A percentile compares a stretch with the other conserved stretches of the same genome.
Conservation (phyloP, 2,888 invertebrate species). For the Pristionchus maxplancki region DNA sequence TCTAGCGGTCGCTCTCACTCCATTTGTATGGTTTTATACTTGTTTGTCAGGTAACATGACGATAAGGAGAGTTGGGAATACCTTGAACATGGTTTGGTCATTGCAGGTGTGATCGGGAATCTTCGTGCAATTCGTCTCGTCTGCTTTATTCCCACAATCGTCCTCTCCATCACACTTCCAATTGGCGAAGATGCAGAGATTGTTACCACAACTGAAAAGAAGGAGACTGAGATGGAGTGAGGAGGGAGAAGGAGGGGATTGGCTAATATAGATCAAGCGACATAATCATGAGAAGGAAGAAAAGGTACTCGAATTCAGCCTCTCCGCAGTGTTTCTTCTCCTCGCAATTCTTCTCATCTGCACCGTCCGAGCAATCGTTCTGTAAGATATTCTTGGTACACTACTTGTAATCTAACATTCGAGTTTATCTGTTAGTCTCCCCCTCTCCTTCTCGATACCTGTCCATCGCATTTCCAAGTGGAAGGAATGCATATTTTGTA, state of each 20-base stretch:
- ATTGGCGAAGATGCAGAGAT: conserved; percentile 69
- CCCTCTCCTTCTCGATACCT: conserved; percentile 56
- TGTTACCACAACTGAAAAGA: conserved; percentile 65
- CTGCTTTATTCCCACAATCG: conserved; percentile 72
- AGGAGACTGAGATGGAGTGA: conserved; percentile 5
- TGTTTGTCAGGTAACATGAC: neutral
- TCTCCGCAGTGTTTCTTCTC: conserved; percentile 57
- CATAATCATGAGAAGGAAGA: neutral
- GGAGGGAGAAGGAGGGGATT: neutral
- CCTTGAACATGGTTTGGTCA: conserved; percentile 61
- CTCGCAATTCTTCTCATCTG: conserved; percentile 70
- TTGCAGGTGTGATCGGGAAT: conserved; percentile 38
- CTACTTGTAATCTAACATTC: neutral
- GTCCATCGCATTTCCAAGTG: conserved; percentile 74
- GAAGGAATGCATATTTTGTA: conserved; percentile 71
- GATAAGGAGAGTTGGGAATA: neutral
- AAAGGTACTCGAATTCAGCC: conserved; percentile 63
- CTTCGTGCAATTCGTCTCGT: conserved; percentile 56
- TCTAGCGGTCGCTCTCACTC: neutral
- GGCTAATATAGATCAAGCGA: neutral
- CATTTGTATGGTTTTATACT: neutral
- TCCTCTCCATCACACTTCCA: conserved; percentile 75
- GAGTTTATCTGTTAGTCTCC: neutral
- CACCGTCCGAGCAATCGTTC: conserved; percentile 70
- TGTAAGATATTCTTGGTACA: neutral